Base-by-base conservation (phyloP, 2,113 vertebrate species). In the Etia nguti region DNA sequence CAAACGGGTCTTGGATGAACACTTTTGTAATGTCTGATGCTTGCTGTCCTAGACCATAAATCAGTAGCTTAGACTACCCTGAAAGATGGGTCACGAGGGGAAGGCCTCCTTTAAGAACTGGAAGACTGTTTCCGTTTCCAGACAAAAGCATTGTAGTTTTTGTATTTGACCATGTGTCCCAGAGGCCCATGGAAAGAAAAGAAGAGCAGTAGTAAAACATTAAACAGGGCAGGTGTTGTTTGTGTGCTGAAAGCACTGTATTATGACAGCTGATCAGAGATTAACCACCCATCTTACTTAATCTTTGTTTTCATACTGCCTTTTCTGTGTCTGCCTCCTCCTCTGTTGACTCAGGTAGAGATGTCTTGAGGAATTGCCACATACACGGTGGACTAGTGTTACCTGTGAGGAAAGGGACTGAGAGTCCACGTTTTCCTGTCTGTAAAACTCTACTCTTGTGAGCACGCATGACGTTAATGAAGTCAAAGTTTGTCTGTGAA, bases 271-370 rank as follows among this genome's bases (percentile, higher is more conserved):
- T 81, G 68, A 87, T 46, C 75, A 52, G 73, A 86, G 89, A 62
- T 89, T 86, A 57, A 84, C 84, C 75, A 10, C 24, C 77, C 57
- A 86, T 85, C 54, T 90, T 65, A 68, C 56, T 83, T 86, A 81
- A 68, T 84, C 85, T 73, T 41, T 59, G 60, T 57, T 68, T 46
- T 84, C 65, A 57, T 31, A 18, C 79, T 22, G 87, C 85, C 83
- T 85, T 62, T 77, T 83, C 1, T 82, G 56, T 31, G 77, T 82
- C 88, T 82, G 82, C 86, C 86, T 86, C 56, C 70, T 68, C 82
- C 68, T 90, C 90, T 93, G 85, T 87, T 92, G 82, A 95, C 93
- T 96, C 93, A 93, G 93, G 94, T 93, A 89, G 85, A 85, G 85
- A 89, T 81, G 87, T 88, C 83, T 89, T 79, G 62, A 88, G 87